A percentile compares a stretch with the other conserved stretches of the same genome.
Conservation (phyloP, 2,113 vertebrate species). For the Eulemur rufifrons region DNA sequence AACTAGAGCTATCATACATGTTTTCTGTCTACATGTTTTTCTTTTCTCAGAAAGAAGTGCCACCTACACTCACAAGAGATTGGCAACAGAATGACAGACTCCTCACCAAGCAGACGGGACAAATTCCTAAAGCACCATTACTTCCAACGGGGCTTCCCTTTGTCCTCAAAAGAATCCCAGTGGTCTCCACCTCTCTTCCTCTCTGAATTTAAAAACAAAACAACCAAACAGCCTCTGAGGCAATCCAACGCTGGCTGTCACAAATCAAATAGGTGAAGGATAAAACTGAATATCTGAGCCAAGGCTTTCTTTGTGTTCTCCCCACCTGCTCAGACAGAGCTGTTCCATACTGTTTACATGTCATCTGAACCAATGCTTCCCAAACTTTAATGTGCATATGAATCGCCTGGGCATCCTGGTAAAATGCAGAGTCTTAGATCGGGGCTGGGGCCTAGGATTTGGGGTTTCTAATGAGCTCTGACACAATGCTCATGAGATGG, state of each 20-base stretch:
- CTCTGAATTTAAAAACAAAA: neutral
- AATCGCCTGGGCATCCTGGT: neutral
- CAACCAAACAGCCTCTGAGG: neutral
- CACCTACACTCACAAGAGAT: neutral
- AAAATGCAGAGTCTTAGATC: constrained; percentile 1
- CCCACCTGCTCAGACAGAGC: neutral
- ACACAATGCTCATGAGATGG: neutral
- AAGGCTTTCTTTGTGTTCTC: neutral
- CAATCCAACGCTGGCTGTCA: neutral
- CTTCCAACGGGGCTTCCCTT: neutral
- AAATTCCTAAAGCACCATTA: neutral
- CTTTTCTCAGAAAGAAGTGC: neutral
- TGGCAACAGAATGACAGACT: neutral
- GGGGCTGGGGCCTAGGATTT: neutral
- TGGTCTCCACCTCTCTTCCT: neutral
- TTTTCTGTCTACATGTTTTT: neutral
- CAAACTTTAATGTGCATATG: neutral
- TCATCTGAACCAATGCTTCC: neutral
- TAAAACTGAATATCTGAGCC: neutral
- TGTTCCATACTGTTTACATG: neutral
- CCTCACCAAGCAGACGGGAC: neutral
- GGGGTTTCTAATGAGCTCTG: neutral
- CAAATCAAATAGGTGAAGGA: neutral
- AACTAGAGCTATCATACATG: neutral
- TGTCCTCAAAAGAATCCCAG: neutral